Evolutionary conservation across 2,797 vertebrate species (phyloP).

Genomic region (Rhincodon typus): DNA sequence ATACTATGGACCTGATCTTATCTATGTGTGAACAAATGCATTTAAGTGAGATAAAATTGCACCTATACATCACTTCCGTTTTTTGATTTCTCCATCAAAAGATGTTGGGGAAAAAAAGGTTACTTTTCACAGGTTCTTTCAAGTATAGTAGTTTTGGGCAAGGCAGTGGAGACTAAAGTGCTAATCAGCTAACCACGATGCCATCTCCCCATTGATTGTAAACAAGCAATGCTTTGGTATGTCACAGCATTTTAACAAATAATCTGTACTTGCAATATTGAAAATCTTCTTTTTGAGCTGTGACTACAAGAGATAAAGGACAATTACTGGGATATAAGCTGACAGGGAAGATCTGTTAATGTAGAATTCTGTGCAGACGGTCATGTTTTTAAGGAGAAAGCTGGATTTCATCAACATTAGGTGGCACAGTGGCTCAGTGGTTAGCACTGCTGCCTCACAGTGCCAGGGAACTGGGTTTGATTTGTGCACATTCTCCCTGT

Average conservation of each 20-base stretch:
- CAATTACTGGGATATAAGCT: neutral
- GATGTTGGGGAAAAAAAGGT: neutral
- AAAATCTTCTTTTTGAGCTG: neutral
- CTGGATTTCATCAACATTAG: too few species aligned
- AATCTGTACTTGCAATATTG: neutral
- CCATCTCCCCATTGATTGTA: neutral
- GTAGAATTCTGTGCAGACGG: neutral
- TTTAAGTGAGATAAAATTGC: neutral
- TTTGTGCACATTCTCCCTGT: too few species aligned
- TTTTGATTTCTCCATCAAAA: neutral
- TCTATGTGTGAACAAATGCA: neutral
- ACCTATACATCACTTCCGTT: neutral
- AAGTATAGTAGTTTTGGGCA: neutral
- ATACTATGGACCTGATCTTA: neutral
- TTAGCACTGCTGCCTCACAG: too few species aligned
- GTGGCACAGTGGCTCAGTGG: too few species aligned
- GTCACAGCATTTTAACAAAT: neutral
- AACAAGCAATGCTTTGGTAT: neutral
- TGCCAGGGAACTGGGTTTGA: too few species aligned
- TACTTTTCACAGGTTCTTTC: neutral
- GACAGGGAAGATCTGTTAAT: neutral
- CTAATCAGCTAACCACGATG: neutral
- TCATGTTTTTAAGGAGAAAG: neutral
- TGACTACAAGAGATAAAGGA: neutral
- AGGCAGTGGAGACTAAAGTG: neutral